A percentile compares a stretch with the other conserved stretches of the same genome.
phyloP scores from a whole-genome alignment of 2,888 invertebrate genomes.

The Yponomeuta evonymella region DNA sequence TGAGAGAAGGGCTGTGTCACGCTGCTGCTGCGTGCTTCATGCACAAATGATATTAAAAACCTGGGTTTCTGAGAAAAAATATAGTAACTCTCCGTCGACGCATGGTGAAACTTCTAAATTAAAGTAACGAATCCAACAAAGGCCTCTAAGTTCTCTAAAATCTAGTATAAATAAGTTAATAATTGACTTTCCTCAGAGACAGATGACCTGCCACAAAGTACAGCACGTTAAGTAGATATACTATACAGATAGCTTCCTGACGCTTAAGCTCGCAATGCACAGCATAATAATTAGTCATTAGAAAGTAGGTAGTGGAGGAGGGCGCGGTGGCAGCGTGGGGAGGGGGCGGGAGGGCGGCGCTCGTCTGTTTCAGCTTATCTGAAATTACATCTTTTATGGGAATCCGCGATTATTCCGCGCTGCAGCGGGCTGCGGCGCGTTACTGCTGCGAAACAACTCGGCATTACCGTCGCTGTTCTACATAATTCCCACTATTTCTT shows the following conservation, averaged over 20 bases:
- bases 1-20: too few relatives aligned
- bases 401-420: slow-evolving; percentile 76
- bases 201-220: slow-evolving; percentile 50
- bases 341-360: slow-evolving; percentile 49
- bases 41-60: neutral
- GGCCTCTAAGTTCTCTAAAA: neutral
- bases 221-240: slow-evolving; percentile 20
- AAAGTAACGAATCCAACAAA: too few relatives aligned
- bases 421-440: slow-evolving; percentile 72
- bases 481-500: slow-evolving; percentile 70
- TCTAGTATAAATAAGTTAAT: neutral
- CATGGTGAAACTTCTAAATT: too few relatives aligned
- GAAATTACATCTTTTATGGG: slow-evolving; percentile 77
- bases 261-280: slow-evolving; percentile 72
- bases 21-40: too few relatives aligned
- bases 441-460: slow-evolving; percentile 67
- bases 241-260: slow-evolving; percentile 33
- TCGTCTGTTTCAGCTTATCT: slow-evolving; percentile 77
- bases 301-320: slow-evolving; percentile 69
- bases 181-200: slow-evolving; percentile 27
- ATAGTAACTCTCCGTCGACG: too few relatives aligned
- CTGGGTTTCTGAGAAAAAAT: neutral
- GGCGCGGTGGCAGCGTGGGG: slow-evolving; percentile 21
- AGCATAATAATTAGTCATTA: slow-evolving; percentile 77
- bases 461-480: slow-evolving; percentile 68